These are phyloP conservation scores for Porites cylindrica DNA, from an alignment of 92 coral and sea anemone genomes.

Conservation along the genomic window DNA sequence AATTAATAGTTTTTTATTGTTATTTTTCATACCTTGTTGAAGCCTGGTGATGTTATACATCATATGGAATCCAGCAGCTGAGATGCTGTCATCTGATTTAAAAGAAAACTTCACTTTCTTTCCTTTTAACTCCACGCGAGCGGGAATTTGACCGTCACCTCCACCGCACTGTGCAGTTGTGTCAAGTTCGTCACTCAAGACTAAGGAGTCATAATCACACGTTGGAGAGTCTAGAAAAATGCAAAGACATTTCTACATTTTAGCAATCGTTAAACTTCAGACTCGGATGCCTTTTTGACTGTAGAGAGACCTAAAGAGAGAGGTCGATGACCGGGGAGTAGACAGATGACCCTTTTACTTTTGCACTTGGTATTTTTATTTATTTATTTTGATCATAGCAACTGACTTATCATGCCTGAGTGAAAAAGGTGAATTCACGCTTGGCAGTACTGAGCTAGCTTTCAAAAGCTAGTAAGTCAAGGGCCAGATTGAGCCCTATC, in stretches of 20 bases:
- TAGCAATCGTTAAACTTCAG: not conserved
- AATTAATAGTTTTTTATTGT: not conserved
- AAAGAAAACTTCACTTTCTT: slow-evolving; percentile 60
- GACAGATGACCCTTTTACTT: too few species aligned
- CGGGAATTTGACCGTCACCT: slow-evolving; percentile 54
- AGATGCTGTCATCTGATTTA: slow-evolving; percentile 46
- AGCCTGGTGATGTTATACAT: slow-evolving; percentile 77
- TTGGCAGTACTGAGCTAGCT: too few species aligned
- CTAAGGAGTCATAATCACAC: slow-evolving; percentile 70
- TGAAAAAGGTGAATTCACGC: too few species aligned
- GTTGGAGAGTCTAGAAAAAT: slow-evolving; percentile 26
- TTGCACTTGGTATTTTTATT: too few species aligned
- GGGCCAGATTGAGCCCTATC: too few species aligned
- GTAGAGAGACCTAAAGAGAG: too few species aligned
- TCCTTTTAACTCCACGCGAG: slow-evolving; percentile 58
- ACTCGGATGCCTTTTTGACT: too few species aligned
- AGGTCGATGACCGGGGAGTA: too few species aligned
- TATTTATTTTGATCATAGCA: too few species aligned
- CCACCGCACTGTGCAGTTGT: slow-evolving; percentile 71
- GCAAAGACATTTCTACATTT: not conserved
- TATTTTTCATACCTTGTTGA: slow-evolving; percentile 45
- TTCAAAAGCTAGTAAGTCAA: too few species aligned
- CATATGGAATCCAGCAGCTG: slow-evolving; percentile 69
- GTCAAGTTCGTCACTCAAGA: slow-evolving; percentile 67
- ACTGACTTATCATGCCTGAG: too few species aligned